Evolutionary conservation across 2,797 vertebrate genomes (phyloP).

Genomic region (Melanotaenia pygmaea): DNA sequence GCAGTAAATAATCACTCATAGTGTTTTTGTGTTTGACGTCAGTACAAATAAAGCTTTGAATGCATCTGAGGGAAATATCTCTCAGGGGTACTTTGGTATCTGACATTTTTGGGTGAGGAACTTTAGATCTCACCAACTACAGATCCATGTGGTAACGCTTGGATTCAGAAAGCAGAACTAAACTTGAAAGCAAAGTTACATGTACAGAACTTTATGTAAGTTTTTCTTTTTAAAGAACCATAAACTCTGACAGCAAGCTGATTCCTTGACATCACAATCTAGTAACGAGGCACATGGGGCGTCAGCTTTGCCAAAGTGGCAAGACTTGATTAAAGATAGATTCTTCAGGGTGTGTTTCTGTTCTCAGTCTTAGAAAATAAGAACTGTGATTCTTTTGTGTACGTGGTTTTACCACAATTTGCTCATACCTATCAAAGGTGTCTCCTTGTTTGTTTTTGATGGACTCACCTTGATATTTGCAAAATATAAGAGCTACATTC

Average conservation of each 20-base stretch:
- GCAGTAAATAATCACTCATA: conserved; percentile 9
- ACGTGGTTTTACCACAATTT: neutral
- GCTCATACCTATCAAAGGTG: neutral
- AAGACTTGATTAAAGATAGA: neutral
- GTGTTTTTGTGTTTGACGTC: conserved; percentile 13
- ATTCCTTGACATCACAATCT: neutral
- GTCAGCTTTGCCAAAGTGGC: neutral
- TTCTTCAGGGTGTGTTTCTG: too few species aligned
- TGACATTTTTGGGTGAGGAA: neutral
- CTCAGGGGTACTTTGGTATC: neutral
- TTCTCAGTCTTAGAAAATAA: neutral
- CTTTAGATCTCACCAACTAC: neutral
- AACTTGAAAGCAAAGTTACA: neutral
- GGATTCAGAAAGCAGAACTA: neutral
- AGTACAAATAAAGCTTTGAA: neutral
- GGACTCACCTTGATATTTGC: neutral
- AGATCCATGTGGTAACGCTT: neutral
- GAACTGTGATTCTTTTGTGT: neutral
- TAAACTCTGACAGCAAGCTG: neutral
- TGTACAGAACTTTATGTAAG: neutral
- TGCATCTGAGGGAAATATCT: neutral
- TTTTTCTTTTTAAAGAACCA: neutral
- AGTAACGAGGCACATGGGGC: neutral
- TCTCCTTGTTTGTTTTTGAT: neutral
- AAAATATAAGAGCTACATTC: too few species aligned